Conservation (phyloP, 2,888 invertebrate genomes). For the Acanthacorydalis orientalis region DNA sequence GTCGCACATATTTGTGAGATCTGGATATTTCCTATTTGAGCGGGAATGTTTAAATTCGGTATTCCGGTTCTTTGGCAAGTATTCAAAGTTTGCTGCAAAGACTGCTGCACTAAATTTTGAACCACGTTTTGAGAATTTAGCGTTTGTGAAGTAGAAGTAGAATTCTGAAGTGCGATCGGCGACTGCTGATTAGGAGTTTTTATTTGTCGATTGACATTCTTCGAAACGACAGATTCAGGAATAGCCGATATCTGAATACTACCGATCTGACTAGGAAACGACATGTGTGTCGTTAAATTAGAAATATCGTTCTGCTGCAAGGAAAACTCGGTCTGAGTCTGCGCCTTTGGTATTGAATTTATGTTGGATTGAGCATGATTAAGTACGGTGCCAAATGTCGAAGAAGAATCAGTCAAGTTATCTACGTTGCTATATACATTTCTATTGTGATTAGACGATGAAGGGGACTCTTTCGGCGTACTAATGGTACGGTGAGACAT, state of each 20-base stretch:
- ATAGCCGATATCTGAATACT: conserved; percentile 24
- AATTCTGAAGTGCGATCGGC: conserved; percentile 7
- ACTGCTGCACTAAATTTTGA: conserved; percentile 6
- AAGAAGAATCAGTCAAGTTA: neutral
- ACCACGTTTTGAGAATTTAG: neutral
- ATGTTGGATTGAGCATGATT: conserved; percentile 6
- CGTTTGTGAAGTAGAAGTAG: neutral
- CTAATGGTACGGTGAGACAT: conserved; percentile 7
- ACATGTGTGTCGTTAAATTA: conserved; percentile 8
- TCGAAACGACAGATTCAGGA: conserved; percentile 12
- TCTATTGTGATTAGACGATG: neutral
- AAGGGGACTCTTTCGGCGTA: conserved; percentile 3
- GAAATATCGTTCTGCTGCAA: neutral
- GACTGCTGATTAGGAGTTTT: conserved; percentile 2
- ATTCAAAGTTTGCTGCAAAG: conserved; percentile 7
- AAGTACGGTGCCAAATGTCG: conserved; percentile 13
- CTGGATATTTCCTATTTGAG: conserved; percentile 29
- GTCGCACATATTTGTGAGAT: conserved; percentile 20
- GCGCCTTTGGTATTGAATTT: neutral
- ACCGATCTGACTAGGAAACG: conserved; percentile 19
- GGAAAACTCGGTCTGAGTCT: conserved; percentile 3
- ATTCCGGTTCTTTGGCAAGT: neutral
- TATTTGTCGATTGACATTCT: neutral
- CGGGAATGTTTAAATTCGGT: conserved; percentile 20
- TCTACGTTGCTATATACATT: neutral